Evolutionary conservation across 2,113 vertebrate genomes (phyloP).

Genomic region (Malaclemys terrapin): DNA sequence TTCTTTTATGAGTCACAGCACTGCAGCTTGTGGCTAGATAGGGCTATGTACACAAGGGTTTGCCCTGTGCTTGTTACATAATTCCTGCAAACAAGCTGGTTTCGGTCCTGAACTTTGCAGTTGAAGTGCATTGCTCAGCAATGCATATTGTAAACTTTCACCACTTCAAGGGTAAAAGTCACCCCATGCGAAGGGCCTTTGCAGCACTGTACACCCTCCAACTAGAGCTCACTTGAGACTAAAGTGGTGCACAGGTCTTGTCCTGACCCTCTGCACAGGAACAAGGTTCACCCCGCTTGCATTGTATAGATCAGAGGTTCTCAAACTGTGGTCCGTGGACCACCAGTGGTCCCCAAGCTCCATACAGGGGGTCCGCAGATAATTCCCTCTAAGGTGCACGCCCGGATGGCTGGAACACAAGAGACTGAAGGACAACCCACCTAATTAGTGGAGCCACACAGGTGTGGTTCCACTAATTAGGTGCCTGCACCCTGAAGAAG

Average conservation of each 20-base stretch:
- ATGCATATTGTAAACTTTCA: accelerated
- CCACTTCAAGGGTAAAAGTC: background rate
- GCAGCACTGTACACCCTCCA: background rate
- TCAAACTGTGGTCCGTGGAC: too few relatives aligned
- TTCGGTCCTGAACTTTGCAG: background rate
- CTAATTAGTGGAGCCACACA: too few relatives aligned
- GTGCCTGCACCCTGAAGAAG: too few relatives aligned
- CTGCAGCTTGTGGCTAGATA: background rate
- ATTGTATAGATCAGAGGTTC: background rate
- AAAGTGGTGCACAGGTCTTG: background rate
- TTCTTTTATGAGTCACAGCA: background rate
- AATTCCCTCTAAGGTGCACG: too few relatives aligned
- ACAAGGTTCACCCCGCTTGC: background rate
- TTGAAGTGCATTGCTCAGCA: background rate
- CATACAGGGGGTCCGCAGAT: too few relatives aligned
- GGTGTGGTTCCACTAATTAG: too few relatives aligned
- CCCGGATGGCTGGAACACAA: too few relatives aligned
- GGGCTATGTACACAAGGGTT: background rate
- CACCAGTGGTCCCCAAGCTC: too few relatives aligned
- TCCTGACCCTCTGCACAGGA: background rate
- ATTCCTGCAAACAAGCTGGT: background rate
- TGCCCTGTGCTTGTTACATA: background rate
- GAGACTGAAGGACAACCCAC: too few relatives aligned
- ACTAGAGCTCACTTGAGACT: accelerated
- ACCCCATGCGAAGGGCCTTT: background rate